A percentile compares a stretch with the other conserved stretches of the same genome.
Evolutionary conservation across 1,140 invertebrate species (phyloP).

Genomic region (Glossosoma conforme): DNA sequence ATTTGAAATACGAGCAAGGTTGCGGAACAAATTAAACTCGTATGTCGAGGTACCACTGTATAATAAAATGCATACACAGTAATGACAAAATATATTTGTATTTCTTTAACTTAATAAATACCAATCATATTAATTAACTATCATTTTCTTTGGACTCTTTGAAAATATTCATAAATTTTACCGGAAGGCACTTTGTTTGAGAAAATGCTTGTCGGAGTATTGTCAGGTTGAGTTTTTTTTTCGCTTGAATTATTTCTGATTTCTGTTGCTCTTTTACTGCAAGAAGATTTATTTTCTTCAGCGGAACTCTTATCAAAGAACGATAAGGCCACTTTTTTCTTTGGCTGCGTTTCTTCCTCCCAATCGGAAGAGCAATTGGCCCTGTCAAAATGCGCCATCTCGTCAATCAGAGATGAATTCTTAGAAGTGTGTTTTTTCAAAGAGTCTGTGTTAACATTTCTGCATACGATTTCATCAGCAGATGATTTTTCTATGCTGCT

Average conservation of each 20-base stretch:
- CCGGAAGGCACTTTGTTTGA: slow-evolving; percentile 15
- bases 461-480: not conserved
- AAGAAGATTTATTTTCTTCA: not conserved
- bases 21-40: too few species aligned
- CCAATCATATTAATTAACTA: slow-evolving; percentile 1
- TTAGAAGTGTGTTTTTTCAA: not conserved
- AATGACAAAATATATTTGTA: slow-evolving; percentile 1
- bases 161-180: slow-evolving; percentile 30
- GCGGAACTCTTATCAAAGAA: slow-evolving; percentile 17
- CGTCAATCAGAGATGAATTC: slow-evolving; percentile 12
- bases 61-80: too few species aligned
- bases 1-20: too few species aligned
- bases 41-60: too few species aligned
- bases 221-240: not conserved
- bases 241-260: not conserved
- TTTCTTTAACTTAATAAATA: not conserved
- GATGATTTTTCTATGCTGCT: too few species aligned
- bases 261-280: slow-evolving; percentile 3
- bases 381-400: slow-evolving; percentile 8
- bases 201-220: not conserved
- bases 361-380: not conserved
- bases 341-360: slow-evolving; percentile 1
- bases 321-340: slow-evolving; percentile 14
- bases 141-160: slow-evolving; percentile 16
- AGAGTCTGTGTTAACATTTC: not conserved